Evolutionary conservation across 2,113 vertebrate genomes (phyloP).

Genomic region (Callithrix jacchus): DNA sequence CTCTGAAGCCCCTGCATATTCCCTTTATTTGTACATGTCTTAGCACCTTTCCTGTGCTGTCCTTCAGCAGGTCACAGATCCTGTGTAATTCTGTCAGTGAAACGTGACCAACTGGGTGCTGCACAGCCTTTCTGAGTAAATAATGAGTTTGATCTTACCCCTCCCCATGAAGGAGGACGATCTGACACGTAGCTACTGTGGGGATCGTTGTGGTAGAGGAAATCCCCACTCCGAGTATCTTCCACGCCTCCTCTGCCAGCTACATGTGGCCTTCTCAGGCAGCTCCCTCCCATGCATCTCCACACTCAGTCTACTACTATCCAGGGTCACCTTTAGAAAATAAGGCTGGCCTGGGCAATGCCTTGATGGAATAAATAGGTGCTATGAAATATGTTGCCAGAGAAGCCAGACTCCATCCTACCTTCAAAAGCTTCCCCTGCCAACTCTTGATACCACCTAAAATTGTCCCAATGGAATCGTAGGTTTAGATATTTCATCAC

Average conservation of each 20-base stretch:
- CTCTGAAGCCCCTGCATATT: not conserved
- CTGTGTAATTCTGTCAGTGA: not conserved
- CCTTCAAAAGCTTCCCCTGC: not conserved
- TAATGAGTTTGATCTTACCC: not conserved
- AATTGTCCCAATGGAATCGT: not conserved
- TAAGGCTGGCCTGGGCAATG: not conserved
- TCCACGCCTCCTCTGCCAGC: not conserved
- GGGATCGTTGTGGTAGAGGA: not conserved
- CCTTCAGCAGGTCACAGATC: not conserved
- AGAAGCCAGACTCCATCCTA: not conserved
- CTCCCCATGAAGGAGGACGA: not conserved
- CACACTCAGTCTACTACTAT: not conserved
- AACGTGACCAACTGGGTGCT: not conserved
- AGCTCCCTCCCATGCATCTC: not conserved
- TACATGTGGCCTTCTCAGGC: not conserved
- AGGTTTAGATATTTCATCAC: not conserved
- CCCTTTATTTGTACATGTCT: not conserved
- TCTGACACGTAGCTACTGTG: not conserved
- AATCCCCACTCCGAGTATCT: accelerated
- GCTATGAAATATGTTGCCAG: not conserved
- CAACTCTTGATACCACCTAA: not conserved
- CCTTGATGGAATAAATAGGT: not conserved
- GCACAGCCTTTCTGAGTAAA: not conserved
- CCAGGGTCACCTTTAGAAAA: not conserved
- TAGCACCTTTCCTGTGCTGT: not conserved